Evolutionary conservation across 2,888 invertebrate genomes (phyloP), one percentile per base, ranked within the genome.

Genomic region (Taphrorychus bicolor): DNA sequence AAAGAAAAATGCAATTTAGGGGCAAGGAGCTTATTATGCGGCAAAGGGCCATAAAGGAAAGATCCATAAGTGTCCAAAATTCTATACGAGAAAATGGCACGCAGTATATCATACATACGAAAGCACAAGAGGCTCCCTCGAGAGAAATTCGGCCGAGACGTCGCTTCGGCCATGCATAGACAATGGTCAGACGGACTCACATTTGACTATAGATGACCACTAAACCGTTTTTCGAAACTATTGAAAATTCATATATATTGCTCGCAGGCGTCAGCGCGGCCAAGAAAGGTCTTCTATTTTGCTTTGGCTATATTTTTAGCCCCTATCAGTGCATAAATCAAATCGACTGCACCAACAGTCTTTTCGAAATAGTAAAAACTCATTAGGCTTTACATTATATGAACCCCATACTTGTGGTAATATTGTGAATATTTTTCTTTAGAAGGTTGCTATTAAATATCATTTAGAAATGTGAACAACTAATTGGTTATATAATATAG

Each of bases 131-230:
- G 78, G 74, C 73, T 80, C 82, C 80, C 80, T 73, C 48, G 79
- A 77, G 81, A 72, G 77, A 77, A 71, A 79, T 82, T 78, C 75
- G 72, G 76, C 76, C 75, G 75, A 79, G 79, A 80, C 79, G 77
- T 79, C 78, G 80, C 80, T 79, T 53, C 65, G 72, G 73, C 76
- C 77, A 79, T 79, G 78, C 79, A 79, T 79, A 78, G 78, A 77
- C 78, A 79, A 75, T 76, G 80, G 81, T 80, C 82, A 81, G 78
- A 78, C 76, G 77, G 79, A 76, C 78, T 76, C 79, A 80, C 80
- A 82, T 82, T 83, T 81, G 81, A 82, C 81, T 82, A 82, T 80
- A 82, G 81, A 82, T 82, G 82, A 79, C 80, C 81, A 79, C 79
- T 76, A 81, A 80, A 77, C 76, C 76, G 78, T 79, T 81, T 78